These are phyloP conservation scores for Brachionus angularis DNA, from an alignment of 1,140 invertebrate genomes.

Conservation along the genomic window DNA sequence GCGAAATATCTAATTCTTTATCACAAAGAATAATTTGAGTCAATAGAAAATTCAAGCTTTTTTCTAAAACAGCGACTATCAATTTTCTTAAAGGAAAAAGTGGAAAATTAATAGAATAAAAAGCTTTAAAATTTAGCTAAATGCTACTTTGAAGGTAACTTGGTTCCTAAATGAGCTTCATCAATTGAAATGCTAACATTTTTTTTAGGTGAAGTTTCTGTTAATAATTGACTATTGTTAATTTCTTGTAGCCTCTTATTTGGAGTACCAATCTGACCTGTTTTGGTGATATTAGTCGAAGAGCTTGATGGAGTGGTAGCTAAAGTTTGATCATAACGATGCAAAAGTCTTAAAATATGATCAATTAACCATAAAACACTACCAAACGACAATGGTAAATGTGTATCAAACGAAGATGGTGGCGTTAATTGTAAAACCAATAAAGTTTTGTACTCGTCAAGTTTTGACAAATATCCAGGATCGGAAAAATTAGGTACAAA, in stretches of 20 bases:
- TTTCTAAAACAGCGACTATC: slow-evolving; percentile 19
- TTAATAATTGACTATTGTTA: neutral
- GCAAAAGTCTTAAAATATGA: slow-evolving; percentile 8
- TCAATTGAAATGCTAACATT: slow-evolving; percentile 8
- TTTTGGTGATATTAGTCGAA: neutral
- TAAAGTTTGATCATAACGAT: neutral
- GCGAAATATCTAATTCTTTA: neutral
- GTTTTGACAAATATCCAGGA: neutral
- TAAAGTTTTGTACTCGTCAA: slow-evolving; percentile 20
- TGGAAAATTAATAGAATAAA: neutral
- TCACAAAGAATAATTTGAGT: slow-evolving; percentile 19
- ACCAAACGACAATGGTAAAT: slow-evolving; percentile 25
- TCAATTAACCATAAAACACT: slow-evolving; percentile 36
- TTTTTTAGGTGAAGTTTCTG: slow-evolving; percentile 23
- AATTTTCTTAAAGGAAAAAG: neutral
- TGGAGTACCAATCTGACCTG: neutral
- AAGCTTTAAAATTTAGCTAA: neutral
- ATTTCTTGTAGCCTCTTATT: slow-evolving; percentile 8
- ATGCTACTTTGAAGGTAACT: slow-evolving; percentile 22
- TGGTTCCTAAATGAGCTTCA: neutral
- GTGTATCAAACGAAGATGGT: slow-evolving; percentile 35
- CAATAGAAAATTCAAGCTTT: slow-evolving; percentile 12
- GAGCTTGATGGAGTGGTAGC: neutral
- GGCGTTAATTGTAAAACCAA: slow-evolving; percentile 17
- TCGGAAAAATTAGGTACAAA: slow-evolving; percentile 20